Conservation (phyloP, 2,797 vertebrate genomes). For the Bufotes viridis region DNA sequence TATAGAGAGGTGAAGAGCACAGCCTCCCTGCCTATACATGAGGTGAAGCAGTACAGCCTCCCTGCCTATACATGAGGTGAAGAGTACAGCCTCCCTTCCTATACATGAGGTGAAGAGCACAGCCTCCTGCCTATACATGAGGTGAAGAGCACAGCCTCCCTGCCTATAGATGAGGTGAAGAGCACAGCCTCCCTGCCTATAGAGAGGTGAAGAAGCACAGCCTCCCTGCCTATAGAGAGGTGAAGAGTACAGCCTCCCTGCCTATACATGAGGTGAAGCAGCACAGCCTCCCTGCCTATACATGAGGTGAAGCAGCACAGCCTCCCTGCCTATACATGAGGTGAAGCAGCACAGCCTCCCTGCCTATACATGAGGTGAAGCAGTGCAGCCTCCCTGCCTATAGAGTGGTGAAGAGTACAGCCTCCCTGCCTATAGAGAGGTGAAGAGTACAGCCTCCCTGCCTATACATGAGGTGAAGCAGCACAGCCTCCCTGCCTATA, state of each 20-base stretch:
- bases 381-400: neutral
- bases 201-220: conserved; percentile 65
- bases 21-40: neutral
- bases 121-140: too few relatives aligned
- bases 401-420: neutral
- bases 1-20: too few relatives aligned
- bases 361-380: neutral
- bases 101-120: too few relatives aligned
- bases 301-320: conserved; percentile 8
- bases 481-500: neutral
- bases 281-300: neutral
- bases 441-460: neutral
- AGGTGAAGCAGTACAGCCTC: neutral
- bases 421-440: neutral
- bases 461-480: neutral
- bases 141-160: too few relatives aligned
- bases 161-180: too few relatives aligned
- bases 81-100: neutral
- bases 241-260: neutral
- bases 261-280: neutral
- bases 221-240: too few relatives aligned
- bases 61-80: neutral
- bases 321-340: neutral
- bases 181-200: conserved; percentile 64
- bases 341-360: neutral